These are phyloP conservation scores for Ferrisia virgata DNA, from an alignment of 2,888 invertebrate species.

Conservation along the genomic window DNA sequence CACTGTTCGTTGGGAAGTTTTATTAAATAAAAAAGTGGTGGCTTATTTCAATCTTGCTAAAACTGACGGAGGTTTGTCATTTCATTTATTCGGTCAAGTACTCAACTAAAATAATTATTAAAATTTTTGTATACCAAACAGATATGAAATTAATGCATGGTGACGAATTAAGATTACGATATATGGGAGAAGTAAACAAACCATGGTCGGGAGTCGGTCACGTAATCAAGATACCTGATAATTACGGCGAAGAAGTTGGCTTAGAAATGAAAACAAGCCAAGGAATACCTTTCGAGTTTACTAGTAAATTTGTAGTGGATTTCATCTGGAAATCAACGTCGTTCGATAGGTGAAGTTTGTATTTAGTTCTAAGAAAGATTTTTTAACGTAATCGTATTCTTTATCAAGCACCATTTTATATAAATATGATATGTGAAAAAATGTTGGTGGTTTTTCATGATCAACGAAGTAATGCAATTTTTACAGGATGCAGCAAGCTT, in stretches of 20 bases:
- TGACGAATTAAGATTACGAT: conserved; percentile 89
- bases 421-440: too few relatives aligned
- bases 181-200: conserved; percentile 88
- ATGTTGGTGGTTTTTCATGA: not conserved
- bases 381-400: not conserved
- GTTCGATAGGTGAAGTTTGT: conserved; percentile 73
- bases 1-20: conserved; percentile 97
- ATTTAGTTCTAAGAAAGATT: not conserved
- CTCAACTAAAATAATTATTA: not conserved
- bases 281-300: conserved; percentile 89
- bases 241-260: conserved; percentile 97
- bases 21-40: conserved; percentile 95
- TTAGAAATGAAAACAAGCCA: conserved; percentile 89
- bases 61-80: conserved; percentile 72
- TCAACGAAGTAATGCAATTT: not conserved
- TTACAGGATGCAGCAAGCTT: conserved; percentile 85
- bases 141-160: conserved; percentile 99
- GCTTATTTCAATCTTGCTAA: conserved; percentile 97
- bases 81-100: not conserved
- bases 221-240: conserved; percentile 92
- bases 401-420: not conserved
- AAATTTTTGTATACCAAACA: conserved; percentile 48
- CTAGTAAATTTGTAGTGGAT: conserved; percentile 94
- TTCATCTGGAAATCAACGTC: conserved; percentile 99
- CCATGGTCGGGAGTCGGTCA: conserved; percentile 98